A percentile compares a stretch with the other conserved stretches of the same genome.
phyloP scores from a whole-genome alignment of 2,113 vertebrate genomes.

The Otolemur garnettii region DNA sequence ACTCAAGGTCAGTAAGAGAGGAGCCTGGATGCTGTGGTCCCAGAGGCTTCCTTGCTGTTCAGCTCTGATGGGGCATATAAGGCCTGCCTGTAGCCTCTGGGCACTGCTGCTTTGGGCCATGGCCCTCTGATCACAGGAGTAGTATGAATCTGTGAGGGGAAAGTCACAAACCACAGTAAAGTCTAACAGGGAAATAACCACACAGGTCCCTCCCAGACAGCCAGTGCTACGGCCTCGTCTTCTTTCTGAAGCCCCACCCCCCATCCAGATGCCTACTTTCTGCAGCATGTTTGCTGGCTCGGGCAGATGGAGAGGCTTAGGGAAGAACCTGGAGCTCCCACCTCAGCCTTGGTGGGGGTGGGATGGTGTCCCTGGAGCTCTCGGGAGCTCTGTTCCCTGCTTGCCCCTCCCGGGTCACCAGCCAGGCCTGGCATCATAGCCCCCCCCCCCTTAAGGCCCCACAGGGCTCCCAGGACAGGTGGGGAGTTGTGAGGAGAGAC shows the following conservation, averaged over 20 bases:
- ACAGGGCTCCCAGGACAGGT: background rate
- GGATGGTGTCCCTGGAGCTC: background rate
- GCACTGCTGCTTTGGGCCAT: fast-evolving
- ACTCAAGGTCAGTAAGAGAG: constrained; percentile 84
- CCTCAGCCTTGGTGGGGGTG: background rate
- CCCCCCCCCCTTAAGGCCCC: background rate
- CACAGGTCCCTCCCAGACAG: fast-evolving
- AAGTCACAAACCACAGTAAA: too few relatives aligned
- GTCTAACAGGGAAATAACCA: fast-evolving
- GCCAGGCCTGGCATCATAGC: too few relatives aligned
- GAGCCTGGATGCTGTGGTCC: too few relatives aligned
- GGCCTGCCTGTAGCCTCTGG: too few relatives aligned
- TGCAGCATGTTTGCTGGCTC: fast-evolving
- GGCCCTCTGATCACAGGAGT: too few relatives aligned
- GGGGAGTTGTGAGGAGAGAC: too few relatives aligned
- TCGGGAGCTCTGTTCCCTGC: background rate
- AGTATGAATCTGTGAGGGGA: background rate
- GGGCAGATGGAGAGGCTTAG: too few relatives aligned
- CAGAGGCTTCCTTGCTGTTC: background rate
- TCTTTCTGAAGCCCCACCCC: background rate
- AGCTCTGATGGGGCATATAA: too few relatives aligned
- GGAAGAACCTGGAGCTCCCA: background rate
- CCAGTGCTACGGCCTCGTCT: too few relatives aligned
- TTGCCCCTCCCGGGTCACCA: background rate
- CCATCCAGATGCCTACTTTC: background rate